Conservation (phyloP, 2,797 vertebrate species). For the Pseudochaenichthys georgianus region DNA sequence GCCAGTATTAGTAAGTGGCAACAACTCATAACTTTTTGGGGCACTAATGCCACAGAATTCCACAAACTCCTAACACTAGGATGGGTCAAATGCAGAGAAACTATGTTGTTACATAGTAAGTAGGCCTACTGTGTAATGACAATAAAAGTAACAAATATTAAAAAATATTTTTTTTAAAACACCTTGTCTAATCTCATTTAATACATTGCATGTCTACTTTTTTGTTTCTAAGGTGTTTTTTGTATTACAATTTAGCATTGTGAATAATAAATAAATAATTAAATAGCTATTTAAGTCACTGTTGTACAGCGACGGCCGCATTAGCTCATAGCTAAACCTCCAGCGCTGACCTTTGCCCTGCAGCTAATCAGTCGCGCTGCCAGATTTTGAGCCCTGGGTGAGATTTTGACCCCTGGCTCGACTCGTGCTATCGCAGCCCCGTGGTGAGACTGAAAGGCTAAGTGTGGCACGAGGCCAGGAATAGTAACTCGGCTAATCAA, state of each 20-base stretch:
- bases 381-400: slow-evolving; percentile 40
- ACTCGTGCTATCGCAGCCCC: slow-evolving; percentile 18
- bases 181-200: slow-evolving; percentile 59
- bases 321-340: slow-evolving; percentile 52
- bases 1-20: slow-evolving; percentile 34
- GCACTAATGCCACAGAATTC: slow-evolving; percentile 47
- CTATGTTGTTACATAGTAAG: no score
- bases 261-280: slow-evolving; percentile 62
- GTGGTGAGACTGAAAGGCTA: slow-evolving; percentile 37
- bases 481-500: slow-evolving; percentile 50
- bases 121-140: no score
- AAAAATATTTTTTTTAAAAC: background rate
- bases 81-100: no score
- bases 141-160: no score
- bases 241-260: slow-evolving; percentile 28
- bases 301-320: background rate
- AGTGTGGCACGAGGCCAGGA: slow-evolving; percentile 42
- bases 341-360: slow-evolving; percentile 67
- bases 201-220: background rate
- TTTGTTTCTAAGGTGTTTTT: background rate
- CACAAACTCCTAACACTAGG: background rate
- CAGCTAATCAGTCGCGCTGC: slow-evolving; percentile 54
- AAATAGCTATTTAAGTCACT: slow-evolving; percentile 25
- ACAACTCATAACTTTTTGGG: slow-evolving; percentile 34
- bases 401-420: slow-evolving; percentile 51